Percentiles rank a stretch among this genome's conserved stretches.
Conservation (phyloP, 2,888 invertebrate genomes). For the Loripinus fragilis region DNA sequence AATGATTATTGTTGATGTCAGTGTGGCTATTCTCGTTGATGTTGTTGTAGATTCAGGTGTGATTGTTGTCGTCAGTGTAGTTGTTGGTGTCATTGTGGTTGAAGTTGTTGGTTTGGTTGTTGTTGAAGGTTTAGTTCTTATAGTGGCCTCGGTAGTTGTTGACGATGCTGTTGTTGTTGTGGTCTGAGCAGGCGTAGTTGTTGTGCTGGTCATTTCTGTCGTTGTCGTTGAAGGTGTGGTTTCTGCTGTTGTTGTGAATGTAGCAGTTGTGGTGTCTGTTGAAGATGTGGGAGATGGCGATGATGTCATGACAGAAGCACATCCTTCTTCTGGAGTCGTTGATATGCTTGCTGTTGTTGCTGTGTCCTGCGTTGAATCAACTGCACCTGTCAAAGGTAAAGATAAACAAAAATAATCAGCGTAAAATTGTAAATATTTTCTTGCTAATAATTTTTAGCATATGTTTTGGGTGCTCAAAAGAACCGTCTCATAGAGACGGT, state of each 20-base stretch:
- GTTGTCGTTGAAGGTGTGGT: neutral
- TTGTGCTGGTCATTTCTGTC: neutral
- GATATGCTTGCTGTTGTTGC: neutral
- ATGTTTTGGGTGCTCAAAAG: too few relatives aligned
- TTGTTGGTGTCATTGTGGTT: neutral
- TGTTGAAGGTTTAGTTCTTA: too few relatives aligned
- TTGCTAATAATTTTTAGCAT: too few relatives aligned
- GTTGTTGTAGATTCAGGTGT: neutral
- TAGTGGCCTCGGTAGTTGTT: neutral
- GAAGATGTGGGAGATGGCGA: neutral
- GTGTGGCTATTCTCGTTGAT: neutral
- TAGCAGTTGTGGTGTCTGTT: too few relatives aligned
- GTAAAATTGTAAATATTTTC: too few relatives aligned
- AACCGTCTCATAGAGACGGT: too few relatives aligned
- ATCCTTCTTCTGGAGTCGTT: neutral
- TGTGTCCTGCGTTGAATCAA: constrained; percentile 1
- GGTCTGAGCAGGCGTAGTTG: neutral
- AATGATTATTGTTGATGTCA: neutral
- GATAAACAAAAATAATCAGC: too few relatives aligned
- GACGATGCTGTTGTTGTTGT: neutral
- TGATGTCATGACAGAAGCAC: neutral
- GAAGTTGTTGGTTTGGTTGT: neutral
- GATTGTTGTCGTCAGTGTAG: neutral
- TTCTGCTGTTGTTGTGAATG: neutral
- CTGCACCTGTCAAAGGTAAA: neutral